Base-by-base conservation (phyloP, 2,797 vertebrate genomes). In the Myoxocephalus aenaeus region DNA sequence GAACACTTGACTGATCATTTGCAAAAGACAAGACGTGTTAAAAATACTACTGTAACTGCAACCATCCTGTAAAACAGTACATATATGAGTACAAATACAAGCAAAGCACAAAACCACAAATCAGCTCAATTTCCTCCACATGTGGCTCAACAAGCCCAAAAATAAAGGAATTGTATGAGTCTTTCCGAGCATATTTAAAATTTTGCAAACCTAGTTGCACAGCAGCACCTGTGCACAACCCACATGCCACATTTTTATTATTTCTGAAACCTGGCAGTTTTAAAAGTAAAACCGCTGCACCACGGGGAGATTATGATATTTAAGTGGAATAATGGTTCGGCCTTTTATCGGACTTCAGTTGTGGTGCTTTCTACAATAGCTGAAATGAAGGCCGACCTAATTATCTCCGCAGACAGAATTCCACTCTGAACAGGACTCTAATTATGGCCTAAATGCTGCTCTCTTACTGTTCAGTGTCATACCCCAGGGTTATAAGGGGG, bases 371-470 rank as follows among this genome's bases (percentile, higher is more conserved):
- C 61, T 86, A 64, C 77, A 86, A 77, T 84, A 80, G 64, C 77
- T 80, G 69, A 90, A 88, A 91, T 92, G 84, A 93, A 91, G 81
- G 91, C 81, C 75, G 80, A 84, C 56, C 81, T 92, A 87, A 93
- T 93, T 92, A 93, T 88, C 86, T 80, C 73, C 22, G 80, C 79
- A 79, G 77, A 87, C 65, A 77, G 74, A 85, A 82, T 65, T 85
- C 73, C 84, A 67, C 84, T 81, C 70, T 48, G 79, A 92, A 79
- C 89, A 85, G 73, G 74, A 82, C 83, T 87, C 86, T 92, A 91
- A 94, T 93, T 90, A 89, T 86, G 81, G 75, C 76, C 85, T 86
- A 79, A 89, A 84, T 81, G 86, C 65, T 82, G 82, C 80, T 78
- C 80, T 79, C 81, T 79, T 44, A 69, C 79, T 86, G 88, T 76